Percentiles rank a stretch among this genome's conserved stretches.
Evolutionary conservation across 2,113 vertebrate species (phyloP).

Genomic region (Garra rufa): DNA sequence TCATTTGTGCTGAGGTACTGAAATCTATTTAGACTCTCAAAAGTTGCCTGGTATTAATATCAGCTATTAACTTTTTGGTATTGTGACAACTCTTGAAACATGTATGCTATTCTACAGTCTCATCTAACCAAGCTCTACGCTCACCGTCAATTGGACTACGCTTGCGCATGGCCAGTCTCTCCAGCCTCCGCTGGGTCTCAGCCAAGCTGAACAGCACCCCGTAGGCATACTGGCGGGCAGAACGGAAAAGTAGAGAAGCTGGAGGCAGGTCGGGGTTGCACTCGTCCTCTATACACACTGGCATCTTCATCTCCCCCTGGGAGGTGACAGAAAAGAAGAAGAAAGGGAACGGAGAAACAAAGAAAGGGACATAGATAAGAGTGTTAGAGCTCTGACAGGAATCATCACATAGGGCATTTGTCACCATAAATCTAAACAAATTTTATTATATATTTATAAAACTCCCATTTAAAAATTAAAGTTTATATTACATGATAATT

Average conservation of each 20-base stretch:
- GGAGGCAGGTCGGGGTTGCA: constrained; percentile 89
- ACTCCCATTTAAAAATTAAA: background rate
- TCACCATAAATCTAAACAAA: background rate
- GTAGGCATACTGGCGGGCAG: constrained; percentile 86
- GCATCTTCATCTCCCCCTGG: constrained; percentile 93
- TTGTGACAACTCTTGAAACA: background rate
- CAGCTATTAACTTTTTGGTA: background rate
- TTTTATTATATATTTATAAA: background rate
- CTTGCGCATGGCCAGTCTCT: constrained; percentile 84
- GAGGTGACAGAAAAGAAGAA: background rate
- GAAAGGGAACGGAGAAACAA: background rate
- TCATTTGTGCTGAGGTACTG: background rate
- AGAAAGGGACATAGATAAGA: background rate
- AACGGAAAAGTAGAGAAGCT: constrained; percentile 86
- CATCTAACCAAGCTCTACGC: background rate
- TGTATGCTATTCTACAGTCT: constrained; percentile 32
- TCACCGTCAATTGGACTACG: constrained; percentile 83
- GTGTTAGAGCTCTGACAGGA: background rate
- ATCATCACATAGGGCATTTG: background rate
- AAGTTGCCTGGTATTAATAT: background rate
- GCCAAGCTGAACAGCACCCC: constrained; percentile 91
- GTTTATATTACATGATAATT: background rate
- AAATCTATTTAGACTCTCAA: background rate
- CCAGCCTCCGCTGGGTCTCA: constrained; percentile 86
- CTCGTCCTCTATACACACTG: constrained; percentile 91